Base-by-base conservation (phyloP, 2,113 vertebrate species). In the Coptodon bakossiorum region DNA sequence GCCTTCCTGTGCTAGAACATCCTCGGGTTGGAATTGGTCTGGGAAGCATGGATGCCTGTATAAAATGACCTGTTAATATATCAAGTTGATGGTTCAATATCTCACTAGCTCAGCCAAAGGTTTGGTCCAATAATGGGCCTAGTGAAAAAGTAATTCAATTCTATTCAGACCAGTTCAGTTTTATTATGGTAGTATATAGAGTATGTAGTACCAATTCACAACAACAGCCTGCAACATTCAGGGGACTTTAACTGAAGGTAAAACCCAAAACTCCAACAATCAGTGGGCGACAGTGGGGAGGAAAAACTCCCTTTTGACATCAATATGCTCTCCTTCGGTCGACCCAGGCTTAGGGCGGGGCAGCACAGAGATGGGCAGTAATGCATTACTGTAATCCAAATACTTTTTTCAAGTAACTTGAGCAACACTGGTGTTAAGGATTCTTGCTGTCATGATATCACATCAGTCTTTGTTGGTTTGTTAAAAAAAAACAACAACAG, bases 241-340 rank as follows among this genome's bases (percentile, higher is more conserved):
- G 1, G 1, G 3, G 2, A 36, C 59, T 61, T 17, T 17, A 59
- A 31, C 9, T 31, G 31, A 36, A 12, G 59, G 31, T n/a, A 63
- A 63, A 63, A 63, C 31, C 2, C 8, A 63, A 34, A 34, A 36
- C 59, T 1, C 31, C 31, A 63, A n/a, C 31, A 63, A 63, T 63
- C 59, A 36, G 31, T 0, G 0, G 29, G 5, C 1, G 16, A 34
- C 57, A 0, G 57, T 19, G 29, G 31, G 17, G 12, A 66, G 17
- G 59, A 66, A n/a, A 66, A 66, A 34, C 57, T 61, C 29, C 2
- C 27, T 17, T 53, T 61, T 31, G 6, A 31, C 27, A 6, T 16
- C 5, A 61, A 66, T 34, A 34, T 63, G 59, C 29, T 19, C 29
- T 63, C 61, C 61, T 66, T 36, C 31, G 0, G 31, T 12, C 17